Evolutionary conservation across 1,140 invertebrate genomes (phyloP).

Genomic region (Neoseiulus cucumeris): DNA sequence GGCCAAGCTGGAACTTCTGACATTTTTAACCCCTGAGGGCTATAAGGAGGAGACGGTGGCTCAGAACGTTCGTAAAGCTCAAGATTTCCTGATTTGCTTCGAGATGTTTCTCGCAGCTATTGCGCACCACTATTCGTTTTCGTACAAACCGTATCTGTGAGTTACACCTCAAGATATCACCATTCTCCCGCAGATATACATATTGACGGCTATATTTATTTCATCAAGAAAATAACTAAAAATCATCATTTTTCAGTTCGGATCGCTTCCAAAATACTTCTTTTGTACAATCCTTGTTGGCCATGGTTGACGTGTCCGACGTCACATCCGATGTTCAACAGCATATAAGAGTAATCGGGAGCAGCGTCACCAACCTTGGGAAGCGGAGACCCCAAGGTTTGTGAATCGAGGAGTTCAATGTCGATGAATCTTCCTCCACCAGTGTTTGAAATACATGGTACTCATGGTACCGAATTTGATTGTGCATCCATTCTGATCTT

Average conservation of each 20-base stretch:
- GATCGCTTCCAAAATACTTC: constrained; percentile 18
- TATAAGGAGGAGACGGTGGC: constrained; percentile 12
- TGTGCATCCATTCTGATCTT: not conserved
- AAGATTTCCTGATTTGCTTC: constrained; percentile 89
- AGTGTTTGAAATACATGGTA: no score
- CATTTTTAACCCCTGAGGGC: not conserved
- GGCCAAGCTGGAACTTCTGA: constrained; percentile 35
- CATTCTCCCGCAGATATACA: not conserved
- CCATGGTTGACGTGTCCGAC: constrained; percentile 88
- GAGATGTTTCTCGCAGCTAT: constrained; percentile 92
- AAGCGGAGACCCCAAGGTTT: not conserved
- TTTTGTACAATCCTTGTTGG: constrained; percentile 32
- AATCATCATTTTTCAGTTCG: not conserved
- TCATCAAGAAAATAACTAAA: constrained; percentile 17
- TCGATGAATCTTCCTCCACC: no score
- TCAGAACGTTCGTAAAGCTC: constrained; percentile 17
- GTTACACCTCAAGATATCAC: constrained; percentile 31
- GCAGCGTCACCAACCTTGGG: not conserved
- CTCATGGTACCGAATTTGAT: not conserved
- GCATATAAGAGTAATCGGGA: constrained; percentile 41
- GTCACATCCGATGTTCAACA: constrained; percentile 74
- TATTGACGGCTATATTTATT: constrained; percentile 30
- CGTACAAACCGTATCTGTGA: constrained; percentile 59
- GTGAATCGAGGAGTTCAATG: no score
- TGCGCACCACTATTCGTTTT: constrained; percentile 85